A percentile compares a stretch with the other conserved stretches of the same genome.
These are phyloP conservation scores for Malurus elegans DNA, from an alignment of 2,113 vertebrate species.

Conservation along the genomic window DNA sequence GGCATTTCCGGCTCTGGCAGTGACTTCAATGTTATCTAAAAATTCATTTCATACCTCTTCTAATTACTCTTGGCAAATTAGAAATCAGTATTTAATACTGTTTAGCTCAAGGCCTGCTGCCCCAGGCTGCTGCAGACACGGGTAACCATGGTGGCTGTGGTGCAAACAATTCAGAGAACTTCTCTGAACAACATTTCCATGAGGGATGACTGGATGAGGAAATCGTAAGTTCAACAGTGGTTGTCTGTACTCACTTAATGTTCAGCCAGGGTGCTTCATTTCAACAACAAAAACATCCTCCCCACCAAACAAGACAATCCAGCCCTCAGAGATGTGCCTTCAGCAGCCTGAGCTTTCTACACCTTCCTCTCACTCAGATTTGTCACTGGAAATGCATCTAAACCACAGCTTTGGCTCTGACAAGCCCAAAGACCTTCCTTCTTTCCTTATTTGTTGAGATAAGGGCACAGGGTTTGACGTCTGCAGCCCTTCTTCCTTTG, in stretches of 20 bases:
- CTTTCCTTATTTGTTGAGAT: background rate
- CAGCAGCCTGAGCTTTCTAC: background rate
- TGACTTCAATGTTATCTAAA: background rate
- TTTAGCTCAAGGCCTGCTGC: background rate
- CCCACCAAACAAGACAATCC: background rate
- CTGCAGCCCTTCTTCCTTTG: background rate
- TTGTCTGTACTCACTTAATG: background rate
- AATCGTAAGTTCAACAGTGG: background rate
- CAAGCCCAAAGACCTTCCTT: background rate
- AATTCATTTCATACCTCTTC: background rate
- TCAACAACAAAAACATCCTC: background rate
- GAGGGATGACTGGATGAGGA: background rate
- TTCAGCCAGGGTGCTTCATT: background rate
- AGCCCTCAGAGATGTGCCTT: rapidly evolving
- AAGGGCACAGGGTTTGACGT: background rate
- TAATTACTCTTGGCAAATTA: background rate
- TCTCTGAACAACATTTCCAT: background rate
- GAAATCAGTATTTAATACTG: background rate
- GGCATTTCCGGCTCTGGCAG: background rate
- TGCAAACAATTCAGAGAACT: background rate
- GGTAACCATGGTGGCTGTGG: background rate
- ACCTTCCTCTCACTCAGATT: background rate
- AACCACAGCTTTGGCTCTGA: background rate
- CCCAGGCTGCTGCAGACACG: background rate
- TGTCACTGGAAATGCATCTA: background rate